Percentiles rank a stretch among this genome's conserved stretches.
Conservation (phyloP, 2,113 vertebrate genomes). For the Anguilla rostrata region DNA sequence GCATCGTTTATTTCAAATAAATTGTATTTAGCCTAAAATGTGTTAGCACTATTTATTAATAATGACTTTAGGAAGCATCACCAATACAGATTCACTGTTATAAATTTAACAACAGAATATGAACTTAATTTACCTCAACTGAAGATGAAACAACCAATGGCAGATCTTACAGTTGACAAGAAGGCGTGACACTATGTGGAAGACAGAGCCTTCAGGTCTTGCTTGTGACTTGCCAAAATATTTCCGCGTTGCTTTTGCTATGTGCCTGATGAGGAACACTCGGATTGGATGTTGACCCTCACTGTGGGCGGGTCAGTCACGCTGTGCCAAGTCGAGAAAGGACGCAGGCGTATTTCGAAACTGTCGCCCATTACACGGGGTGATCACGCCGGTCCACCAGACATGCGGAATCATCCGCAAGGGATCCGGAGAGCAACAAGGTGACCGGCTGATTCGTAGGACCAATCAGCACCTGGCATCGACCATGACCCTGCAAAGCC, state of each 20-base stretch:
- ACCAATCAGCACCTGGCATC: neutral
- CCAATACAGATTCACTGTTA: neutral
- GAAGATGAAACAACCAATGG: neutral
- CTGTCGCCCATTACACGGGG: neutral
- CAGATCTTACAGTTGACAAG: neutral
- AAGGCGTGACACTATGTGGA: neutral
- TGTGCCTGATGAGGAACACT: neutral
- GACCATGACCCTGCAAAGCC: too few relatives aligned
- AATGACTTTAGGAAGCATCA: neutral
- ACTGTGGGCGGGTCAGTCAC: neutral
- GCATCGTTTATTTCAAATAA: neutral
- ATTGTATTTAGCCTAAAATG: neutral
- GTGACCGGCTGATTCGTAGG: neutral
- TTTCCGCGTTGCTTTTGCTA: neutral
- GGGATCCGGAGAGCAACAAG: neutral
- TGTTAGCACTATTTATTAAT: neutral
- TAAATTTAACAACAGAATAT: neutral
- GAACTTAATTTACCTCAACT: neutral
- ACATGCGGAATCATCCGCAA: neutral
- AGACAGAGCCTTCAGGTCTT: neutral
- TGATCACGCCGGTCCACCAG: neutral
- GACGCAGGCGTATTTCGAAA: conserved; percentile 1
- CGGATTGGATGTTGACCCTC: neutral
- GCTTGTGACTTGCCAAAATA: neutral
- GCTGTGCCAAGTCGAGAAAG: conserved; percentile 19